phyloP scores from a whole-genome alignment of 2,113 vertebrate genomes.

The Myanophis thanlyinensis region DNA sequence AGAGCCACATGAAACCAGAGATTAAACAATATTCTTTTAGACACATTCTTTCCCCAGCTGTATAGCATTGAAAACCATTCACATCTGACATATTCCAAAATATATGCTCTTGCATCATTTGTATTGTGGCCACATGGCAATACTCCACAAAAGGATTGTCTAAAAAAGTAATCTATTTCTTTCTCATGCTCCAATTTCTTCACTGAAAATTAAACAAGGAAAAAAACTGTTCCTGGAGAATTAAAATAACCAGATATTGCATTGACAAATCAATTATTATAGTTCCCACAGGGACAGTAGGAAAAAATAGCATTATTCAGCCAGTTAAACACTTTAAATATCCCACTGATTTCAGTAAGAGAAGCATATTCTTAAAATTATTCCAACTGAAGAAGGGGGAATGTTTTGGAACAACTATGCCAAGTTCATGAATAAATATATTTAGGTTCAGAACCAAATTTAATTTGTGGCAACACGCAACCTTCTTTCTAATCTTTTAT shows the following conservation, averaged over 20 bases:
- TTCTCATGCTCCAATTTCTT: slow-evolving; percentile 5
- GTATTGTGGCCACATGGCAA: neutral
- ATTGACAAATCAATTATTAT: slow-evolving; percentile 3
- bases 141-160: slow-evolving; percentile 21
- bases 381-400: neutral
- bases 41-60: neutral
- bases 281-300: neutral
- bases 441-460: neutral
- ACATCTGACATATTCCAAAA: neutral
- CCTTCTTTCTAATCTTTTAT: neutral
- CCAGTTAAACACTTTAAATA: neutral
- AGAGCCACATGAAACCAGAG: neutral
- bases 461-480: neutral
- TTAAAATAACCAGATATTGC: neutral
- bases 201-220: neutral
- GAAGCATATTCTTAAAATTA: neutral
- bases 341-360: neutral
- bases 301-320: neutral
- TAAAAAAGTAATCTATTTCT: neutral
- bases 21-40: neutral
- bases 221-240: accelerated
- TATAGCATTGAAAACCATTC: neutral
- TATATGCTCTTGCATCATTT: neutral
- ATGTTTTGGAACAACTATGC: neutral
- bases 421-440: neutral